These are phyloP conservation scores for Sebastes nivosus DNA, from an alignment of 2,797 vertebrate species.

Conservation along the genomic window DNA sequence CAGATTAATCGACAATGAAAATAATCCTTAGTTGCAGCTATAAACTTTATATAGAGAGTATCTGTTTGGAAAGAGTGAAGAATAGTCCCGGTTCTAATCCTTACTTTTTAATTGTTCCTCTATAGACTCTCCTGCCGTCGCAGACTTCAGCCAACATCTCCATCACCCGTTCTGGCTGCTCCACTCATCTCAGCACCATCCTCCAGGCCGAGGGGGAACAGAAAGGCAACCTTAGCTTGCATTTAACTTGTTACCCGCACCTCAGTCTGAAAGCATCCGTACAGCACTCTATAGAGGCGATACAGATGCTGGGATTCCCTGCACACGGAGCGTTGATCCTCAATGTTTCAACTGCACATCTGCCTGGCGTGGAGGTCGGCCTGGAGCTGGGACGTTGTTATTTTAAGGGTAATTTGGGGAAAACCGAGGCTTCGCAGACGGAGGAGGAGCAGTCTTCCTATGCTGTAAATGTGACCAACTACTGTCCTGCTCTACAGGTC, in stretches of 20 bases:
- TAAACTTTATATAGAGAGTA: too few relatives aligned
- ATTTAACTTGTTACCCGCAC: conserved; percentile 33
- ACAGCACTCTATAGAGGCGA: conserved; percentile 71
- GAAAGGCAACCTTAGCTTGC: conserved; percentile 66
- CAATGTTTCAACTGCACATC: conserved; percentile 32
- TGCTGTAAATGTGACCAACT: conserved; percentile 72
- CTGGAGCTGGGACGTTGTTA: conserved; percentile 80
- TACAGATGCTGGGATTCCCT: conserved; percentile 75
- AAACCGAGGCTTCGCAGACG: conserved; percentile 32
- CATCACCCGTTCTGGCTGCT: conserved; percentile 61
- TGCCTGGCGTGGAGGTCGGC: conserved; percentile 50
- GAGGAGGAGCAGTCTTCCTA: conserved; percentile 64
- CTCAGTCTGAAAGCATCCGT: conserved; percentile 69
- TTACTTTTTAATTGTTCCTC: background rate
- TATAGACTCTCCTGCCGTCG: conserved; percentile 63
- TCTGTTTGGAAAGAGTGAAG: background rate
- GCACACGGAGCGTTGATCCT: conserved; percentile 67
- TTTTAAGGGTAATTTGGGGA: conserved; percentile 66
- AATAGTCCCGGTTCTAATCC: background rate
- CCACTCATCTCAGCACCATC: conserved; percentile 49
- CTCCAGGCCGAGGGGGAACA: conserved; percentile 54
- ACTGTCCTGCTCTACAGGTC: conserved; percentile 82
- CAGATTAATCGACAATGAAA: too few relatives aligned
- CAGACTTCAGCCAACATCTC: conserved; percentile 79
- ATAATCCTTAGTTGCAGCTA: too few relatives aligned